phyloP scores from a whole-genome alignment of 2,797 vertebrate genomes.

The Pipistrellus pygmaeus region DNA sequence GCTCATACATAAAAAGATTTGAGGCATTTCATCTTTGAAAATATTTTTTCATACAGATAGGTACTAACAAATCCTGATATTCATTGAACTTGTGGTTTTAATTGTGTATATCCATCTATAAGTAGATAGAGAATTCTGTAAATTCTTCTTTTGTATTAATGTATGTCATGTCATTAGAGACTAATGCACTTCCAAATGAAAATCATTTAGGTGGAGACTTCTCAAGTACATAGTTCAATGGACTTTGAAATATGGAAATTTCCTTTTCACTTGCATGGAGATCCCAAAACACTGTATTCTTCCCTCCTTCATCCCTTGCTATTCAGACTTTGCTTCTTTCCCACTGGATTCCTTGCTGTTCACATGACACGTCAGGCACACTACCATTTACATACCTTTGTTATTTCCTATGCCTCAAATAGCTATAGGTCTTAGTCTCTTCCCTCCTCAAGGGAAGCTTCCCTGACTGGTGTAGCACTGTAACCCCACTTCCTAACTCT shows the following conservation, averaged over 20 bases:
- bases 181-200: constrained; percentile 50
- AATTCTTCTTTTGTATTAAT: neutral
- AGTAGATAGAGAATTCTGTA: neutral
- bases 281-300: neutral
- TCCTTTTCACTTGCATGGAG: neutral
- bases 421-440: neutral
- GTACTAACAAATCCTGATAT: constrained; percentile 17
- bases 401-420: neutral
- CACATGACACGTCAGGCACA: neutral
- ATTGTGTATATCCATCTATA: neutral
- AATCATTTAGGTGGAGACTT: constrained; percentile 7
- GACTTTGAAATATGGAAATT: constrained; percentile 46
- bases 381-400: neutral
- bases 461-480: neutral
- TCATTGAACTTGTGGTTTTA: neutral
- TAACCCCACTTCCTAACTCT: neutral
- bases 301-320: neutral
- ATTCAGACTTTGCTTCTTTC: neutral
- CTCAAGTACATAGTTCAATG: constrained; percentile 42
- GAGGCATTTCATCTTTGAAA: constrained; percentile 20
- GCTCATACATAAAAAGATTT: constrained; percentile 3
- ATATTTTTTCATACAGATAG: neutral
- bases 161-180: constrained; percentile 23
- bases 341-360: neutral
- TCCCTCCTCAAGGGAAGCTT: neutral